Base-by-base conservation (phyloP, 2,888 invertebrate genomes). In the Trisateles emortualis region DNA sequence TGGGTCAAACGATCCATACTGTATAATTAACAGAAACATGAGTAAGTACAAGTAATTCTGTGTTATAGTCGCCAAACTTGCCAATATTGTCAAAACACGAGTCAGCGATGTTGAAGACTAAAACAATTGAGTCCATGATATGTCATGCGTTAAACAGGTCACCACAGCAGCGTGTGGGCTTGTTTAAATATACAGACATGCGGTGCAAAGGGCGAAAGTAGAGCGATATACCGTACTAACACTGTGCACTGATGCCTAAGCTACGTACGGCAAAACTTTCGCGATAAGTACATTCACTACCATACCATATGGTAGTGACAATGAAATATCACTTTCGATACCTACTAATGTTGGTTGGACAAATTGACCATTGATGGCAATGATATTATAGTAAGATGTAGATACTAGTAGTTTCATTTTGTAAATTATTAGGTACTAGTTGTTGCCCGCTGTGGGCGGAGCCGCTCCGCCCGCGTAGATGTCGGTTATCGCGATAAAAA, bases 71-170 rank as follows among this genome's bases (percentile, higher is more conserved):
- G 72, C 68, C 62, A 79, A 78, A 61, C 51, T 68, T 39, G 72
- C 68, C 62, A 79, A 78, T 87, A 87, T 87, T 87, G 79, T 80
- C 82, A 86, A 85, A 87, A 88, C 86, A 87, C 61, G 59, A 68
- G 57, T 68, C 68, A 76, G 61, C 68, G 56, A 60, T 73, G 68
- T 63, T 72, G 64, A 72, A 74, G 74, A 70, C 72, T 76, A 72
- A 82, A 85, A 81, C 81, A 84, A 84, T 83, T 83, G 78, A 74
- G 66, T 52, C 56, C 67, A 70, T 64, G 67, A 67, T 67, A 67
- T 67, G 62, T 67, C 56, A 56, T 41, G 57, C 63, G 68, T 73
- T 74, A 80, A 83, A 78, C 78, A 72, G 84, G 83, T 83, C 82
- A 81, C 64, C 52, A 55, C 66, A 58, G 46, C 60, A 53, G 55